A percentile compares a stretch with the other conserved stretches of the same genome.
Evolutionary conservation across 2,797 vertebrate species (phyloP).

Genomic region (Columba guinea): DNA sequence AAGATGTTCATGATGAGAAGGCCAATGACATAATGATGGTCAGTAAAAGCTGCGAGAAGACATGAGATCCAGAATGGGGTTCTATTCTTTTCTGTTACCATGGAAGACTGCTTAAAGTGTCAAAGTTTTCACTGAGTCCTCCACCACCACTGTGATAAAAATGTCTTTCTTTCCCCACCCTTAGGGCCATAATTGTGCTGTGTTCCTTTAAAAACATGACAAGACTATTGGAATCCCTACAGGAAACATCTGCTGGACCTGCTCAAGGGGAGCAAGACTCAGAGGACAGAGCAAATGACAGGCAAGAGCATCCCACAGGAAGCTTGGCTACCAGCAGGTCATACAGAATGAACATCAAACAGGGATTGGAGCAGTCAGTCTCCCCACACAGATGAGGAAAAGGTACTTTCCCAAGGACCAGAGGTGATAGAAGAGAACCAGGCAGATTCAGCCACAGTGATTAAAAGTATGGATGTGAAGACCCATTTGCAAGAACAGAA

Average conservation of each 20-base stretch:
- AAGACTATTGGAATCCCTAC: neutral
- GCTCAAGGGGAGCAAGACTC: neutral
- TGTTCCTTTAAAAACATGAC: neutral
- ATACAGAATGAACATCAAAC: accelerated
- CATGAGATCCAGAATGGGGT: neutral
- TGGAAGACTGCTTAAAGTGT: neutral
- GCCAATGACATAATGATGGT: neutral
- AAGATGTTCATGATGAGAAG: neutral
- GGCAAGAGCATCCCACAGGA: neutral
- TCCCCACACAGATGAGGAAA: neutral
- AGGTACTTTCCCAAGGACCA: neutral
- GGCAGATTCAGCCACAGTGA: neutral
- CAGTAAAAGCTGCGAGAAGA: neutral
- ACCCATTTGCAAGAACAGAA: neutral
- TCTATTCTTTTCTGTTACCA: neutral
- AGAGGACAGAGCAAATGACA: neutral
- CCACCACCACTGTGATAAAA: neutral
- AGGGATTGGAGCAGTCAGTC: neutral
- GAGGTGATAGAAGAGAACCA: neutral
- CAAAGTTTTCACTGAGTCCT: neutral
- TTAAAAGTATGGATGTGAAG: neutral
- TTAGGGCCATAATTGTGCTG: neutral
- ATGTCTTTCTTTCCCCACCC: too few species aligned
- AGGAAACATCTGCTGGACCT: neutral
- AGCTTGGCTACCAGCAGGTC: neutral